Evolutionary conservation across 2,888 invertebrate genomes (phyloP), one percentile per base, ranked within the genome.

Genomic region (Dynastes grantii): DNA sequence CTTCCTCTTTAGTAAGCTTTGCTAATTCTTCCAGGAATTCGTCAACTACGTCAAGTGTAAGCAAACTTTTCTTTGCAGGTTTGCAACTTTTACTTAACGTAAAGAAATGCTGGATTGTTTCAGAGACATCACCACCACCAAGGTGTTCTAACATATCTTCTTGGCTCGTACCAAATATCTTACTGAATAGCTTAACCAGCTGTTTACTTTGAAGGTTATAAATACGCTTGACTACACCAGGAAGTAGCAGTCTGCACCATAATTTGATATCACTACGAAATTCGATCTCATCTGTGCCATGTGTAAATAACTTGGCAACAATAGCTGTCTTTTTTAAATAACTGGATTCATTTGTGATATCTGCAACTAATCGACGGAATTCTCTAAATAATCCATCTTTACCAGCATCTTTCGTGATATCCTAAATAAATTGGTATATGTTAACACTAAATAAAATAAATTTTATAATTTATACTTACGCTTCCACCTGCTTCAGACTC

Each of bases 171-270:
- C 90, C 89, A 82, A 98, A 95, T 79, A 98, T 92, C 88, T 92
- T 92, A 65, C 96, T 94, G 87, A 97, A 98, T 64, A 97, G 88
- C 89, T 98, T 98, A 0, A 97, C 90, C 76, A 98, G 90, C 86
- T 97, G 97, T 87, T 97, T 97, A 86, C 95, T 97, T 90, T 97
- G 96, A 70, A 98, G 90, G 90, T 98, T 98, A 87, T 98, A 98
- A 49, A 97, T 93, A 80, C 96, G 90, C 87, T 97, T 96, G 13
- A 93, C 92, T 37, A 94, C 94, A 67, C 94, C 94, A 0, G 98
- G 98, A 73, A 98, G 89, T 29, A 98, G 88, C 82, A 97, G 88
- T 84, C 94, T 94, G 86, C 96, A 93, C 95, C 97, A 95, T 63
- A 97, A 89, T 64, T 92, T 90, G 40, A 95, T 87, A 87, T 97